Conservation (phyloP, 1,140 invertebrate species). For the Chironomus tepperi region DNA sequence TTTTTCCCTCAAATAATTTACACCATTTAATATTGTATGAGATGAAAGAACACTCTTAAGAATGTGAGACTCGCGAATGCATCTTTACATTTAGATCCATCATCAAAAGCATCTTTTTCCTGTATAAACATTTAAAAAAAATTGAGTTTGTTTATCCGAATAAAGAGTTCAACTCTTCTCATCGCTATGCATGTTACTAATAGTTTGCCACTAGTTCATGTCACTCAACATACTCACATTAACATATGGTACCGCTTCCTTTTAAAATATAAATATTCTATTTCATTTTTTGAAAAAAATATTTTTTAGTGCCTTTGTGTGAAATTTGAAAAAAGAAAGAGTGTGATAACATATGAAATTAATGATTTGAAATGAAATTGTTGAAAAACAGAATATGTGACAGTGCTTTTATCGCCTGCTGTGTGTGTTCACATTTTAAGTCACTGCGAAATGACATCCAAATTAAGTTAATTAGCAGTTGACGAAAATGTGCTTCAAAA, state of each 20-base stretch:
- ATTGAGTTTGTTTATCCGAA: background rate
- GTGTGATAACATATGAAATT: no score
- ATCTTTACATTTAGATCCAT: background rate
- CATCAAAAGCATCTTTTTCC: background rate
- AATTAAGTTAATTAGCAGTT: background rate
- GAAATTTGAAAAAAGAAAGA: no score
- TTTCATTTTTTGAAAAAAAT: no score
- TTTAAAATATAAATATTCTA: background rate
- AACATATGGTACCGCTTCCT: slow-evolving; percentile 1
- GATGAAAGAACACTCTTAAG: background rate
- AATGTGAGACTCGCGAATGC: background rate
- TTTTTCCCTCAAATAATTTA: background rate
- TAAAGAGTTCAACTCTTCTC: slow-evolving; percentile 1
- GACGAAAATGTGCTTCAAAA: background rate
- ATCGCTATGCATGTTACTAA: background rate
- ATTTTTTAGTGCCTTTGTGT: no score
- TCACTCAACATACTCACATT: slow-evolving; percentile 1
- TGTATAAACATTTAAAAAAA: slow-evolving; percentile 1
- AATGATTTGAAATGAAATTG: no score
- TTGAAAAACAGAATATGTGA: no score
- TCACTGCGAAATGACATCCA: background rate
- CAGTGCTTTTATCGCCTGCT: no score
- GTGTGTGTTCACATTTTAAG: background rate
- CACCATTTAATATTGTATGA: background rate
- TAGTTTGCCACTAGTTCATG: background rate